These are phyloP conservation scores for Apotomis capreana DNA, from an alignment of 2,888 invertebrate genomes.

Conservation along the genomic window DNA sequence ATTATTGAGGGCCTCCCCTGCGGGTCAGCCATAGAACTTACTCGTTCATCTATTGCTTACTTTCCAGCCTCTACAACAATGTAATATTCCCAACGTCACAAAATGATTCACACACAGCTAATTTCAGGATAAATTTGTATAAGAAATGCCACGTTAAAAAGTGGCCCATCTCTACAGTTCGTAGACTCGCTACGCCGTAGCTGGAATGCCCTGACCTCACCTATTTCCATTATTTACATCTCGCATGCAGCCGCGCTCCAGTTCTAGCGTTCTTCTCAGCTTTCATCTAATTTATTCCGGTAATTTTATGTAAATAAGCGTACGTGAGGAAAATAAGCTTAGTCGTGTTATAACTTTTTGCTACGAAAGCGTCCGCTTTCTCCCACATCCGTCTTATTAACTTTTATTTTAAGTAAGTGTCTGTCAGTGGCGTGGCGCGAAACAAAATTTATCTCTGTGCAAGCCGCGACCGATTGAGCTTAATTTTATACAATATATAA, in stretches of 20 bases:
- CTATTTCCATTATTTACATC: constrained; percentile 36
- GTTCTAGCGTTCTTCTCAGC: constrained; percentile 15
- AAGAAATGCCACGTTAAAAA: constrained; percentile 21
- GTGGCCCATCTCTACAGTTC: constrained; percentile 22
- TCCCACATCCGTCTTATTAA: background rate
- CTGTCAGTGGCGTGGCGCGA: too few relatives aligned
- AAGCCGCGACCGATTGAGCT: too few relatives aligned
- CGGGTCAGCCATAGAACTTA: too few relatives aligned
- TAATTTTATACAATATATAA: too few relatives aligned
- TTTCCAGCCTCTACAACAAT: too few relatives aligned
- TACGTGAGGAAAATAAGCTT: background rate
- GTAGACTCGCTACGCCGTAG: constrained; percentile 43
- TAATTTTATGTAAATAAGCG: constrained; percentile 24
- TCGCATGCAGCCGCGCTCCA: constrained; percentile 30
- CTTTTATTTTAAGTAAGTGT: background rate
- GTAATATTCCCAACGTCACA: too few relatives aligned
- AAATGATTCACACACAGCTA: constrained; percentile 1
- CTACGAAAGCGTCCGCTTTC: too few relatives aligned
- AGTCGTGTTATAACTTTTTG: too few relatives aligned
- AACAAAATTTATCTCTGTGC: too few relatives aligned
- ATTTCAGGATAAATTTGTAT: constrained; percentile 1
- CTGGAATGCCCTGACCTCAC: constrained; percentile 12
- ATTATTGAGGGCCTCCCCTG: too few relatives aligned
- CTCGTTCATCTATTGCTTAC: too few relatives aligned
- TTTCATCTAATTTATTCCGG: constrained; percentile 6